A percentile compares a stretch with the other conserved stretches of the same genome.
These are phyloP conservation scores for Pomatostomus ruficeps DNA, from an alignment of 2,113 vertebrate species.

Conservation along the genomic window DNA sequence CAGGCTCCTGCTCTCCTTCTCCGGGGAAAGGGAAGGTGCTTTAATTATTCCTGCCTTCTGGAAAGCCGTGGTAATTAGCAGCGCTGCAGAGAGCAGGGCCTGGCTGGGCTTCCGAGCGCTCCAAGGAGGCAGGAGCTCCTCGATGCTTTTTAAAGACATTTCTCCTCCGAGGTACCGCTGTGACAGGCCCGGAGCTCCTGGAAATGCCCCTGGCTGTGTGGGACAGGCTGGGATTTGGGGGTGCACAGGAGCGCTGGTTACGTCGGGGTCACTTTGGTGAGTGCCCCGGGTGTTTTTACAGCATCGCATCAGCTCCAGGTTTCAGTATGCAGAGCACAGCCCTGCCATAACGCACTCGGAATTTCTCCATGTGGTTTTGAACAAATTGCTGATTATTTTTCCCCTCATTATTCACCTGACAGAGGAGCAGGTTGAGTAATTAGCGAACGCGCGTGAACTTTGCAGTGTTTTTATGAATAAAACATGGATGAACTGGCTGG, in stretches of 20 bases:
- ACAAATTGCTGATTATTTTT: conserved; percentile 16
- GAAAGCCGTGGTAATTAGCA: background rate
- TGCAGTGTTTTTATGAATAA: background rate
- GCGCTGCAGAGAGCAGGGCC: background rate
- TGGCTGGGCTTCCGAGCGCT: background rate
- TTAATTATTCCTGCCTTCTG: conserved; percentile 38
- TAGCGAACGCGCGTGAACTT: background rate
- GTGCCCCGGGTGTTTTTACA: accelerated
- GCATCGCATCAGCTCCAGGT: background rate
- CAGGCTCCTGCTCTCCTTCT: background rate
- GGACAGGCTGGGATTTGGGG: background rate
- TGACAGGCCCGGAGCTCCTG: background rate
- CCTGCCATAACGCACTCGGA: accelerated
- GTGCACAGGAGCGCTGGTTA: accelerated
- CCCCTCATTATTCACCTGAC: conserved; percentile 29
- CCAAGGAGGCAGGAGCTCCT: background rate
- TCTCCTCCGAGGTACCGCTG: background rate
- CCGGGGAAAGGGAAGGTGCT: background rate
- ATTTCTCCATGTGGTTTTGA: background rate
- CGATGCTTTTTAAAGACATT: accelerated
- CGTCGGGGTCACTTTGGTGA: accelerated
- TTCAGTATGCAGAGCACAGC: background rate
- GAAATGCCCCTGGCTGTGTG: background rate
- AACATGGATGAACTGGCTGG: background rate
- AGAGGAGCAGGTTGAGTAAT: conserved; percentile 33